Conservation (phyloP, 2,888 invertebrate species). For the Creontiades dilutus region DNA sequence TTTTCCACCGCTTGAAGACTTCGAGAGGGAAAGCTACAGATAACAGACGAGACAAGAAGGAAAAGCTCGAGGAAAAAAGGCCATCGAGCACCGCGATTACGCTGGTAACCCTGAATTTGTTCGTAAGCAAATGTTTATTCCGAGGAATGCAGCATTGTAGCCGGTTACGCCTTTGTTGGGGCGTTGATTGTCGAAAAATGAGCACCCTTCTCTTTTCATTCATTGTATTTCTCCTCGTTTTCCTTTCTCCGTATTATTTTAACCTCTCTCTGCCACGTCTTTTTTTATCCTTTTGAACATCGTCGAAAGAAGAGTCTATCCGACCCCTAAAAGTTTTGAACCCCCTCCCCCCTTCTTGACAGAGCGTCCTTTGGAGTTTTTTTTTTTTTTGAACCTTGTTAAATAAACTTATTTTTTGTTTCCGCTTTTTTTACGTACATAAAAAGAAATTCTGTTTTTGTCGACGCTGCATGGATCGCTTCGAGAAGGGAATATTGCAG, state of each 20-base stretch:
- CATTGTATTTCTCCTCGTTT: constrained; percentile 32
- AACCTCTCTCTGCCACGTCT: background rate
- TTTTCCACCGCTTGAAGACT: background rate
- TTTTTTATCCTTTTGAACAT: background rate
- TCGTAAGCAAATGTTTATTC: constrained; percentile 50
- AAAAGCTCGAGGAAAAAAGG: background rate
- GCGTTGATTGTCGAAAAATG: constrained; percentile 49
- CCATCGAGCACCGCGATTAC: constrained; percentile 45
- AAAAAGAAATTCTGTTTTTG: background rate
- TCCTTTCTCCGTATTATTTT: constrained; percentile 10
- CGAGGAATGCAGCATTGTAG: constrained; percentile 32
- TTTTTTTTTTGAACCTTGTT: background rate
- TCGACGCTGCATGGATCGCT: background rate
- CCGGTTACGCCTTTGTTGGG: constrained; percentile 31
- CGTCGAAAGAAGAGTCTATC: background rate
- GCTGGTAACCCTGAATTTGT: constrained; percentile 47
- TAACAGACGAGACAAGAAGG: constrained; percentile 18
- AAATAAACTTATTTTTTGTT: background rate
- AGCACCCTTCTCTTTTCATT: constrained; percentile 46
- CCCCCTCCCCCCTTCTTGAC: background rate
- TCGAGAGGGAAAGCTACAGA: constrained; percentile 14
- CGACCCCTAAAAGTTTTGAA: background rate
- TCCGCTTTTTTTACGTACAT: background rate
- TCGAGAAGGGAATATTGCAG: background rate
- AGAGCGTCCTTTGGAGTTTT: background rate